These are phyloP conservation scores for Pseudoips prasinana DNA, from an alignment of 2,888 invertebrate genomes.

Conservation along the genomic window DNA sequence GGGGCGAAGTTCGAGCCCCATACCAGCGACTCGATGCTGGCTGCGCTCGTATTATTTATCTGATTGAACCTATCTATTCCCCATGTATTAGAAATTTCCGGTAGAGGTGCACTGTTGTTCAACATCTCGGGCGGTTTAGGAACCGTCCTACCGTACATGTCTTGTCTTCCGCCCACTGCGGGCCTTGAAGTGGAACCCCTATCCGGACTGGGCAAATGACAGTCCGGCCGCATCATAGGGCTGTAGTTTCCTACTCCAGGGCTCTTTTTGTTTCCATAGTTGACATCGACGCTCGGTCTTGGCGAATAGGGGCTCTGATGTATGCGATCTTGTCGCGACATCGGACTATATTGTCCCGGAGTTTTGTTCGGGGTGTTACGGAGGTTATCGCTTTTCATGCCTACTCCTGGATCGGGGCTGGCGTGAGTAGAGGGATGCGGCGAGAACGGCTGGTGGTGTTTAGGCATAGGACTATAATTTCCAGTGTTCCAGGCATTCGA, in stretches of 20 bases:
- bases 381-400: conserved; percentile 56
- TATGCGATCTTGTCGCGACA: conserved; percentile 68
- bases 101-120: conserved; percentile 44
- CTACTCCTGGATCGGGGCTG: conserved; percentile 67
- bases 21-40: conserved; percentile 60
- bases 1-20: conserved; percentile 55
- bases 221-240: conserved; percentile 69
- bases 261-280: conserved; percentile 63
- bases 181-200: conserved; percentile 48
- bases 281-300: conserved; percentile 62
- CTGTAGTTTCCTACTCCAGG: conserved; percentile 70
- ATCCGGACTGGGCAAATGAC: conserved; percentile 68
- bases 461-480: conserved; percentile 74
- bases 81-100: conserved; percentile 59
- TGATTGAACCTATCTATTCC: conserved; percentile 57
- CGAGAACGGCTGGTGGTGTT: conserved; percentile 72
- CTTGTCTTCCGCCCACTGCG: conserved; percentile 42
- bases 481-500: conserved; percentile 70
- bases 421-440: conserved; percentile 71
- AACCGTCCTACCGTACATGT: conserved; percentile 52
- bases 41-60: conserved; percentile 38
- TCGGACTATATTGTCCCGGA: conserved; percentile 65
- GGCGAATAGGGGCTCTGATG: conserved; percentile 73
- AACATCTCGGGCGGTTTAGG: conserved; percentile 55
- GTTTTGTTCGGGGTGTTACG: conserved; percentile 61